Percentiles rank a stretch among this genome's conserved stretches.
These are phyloP conservation scores for Myrmecophaga tridactyla DNA, from an alignment of 2,113 vertebrate genomes.

Conservation along the genomic window DNA sequence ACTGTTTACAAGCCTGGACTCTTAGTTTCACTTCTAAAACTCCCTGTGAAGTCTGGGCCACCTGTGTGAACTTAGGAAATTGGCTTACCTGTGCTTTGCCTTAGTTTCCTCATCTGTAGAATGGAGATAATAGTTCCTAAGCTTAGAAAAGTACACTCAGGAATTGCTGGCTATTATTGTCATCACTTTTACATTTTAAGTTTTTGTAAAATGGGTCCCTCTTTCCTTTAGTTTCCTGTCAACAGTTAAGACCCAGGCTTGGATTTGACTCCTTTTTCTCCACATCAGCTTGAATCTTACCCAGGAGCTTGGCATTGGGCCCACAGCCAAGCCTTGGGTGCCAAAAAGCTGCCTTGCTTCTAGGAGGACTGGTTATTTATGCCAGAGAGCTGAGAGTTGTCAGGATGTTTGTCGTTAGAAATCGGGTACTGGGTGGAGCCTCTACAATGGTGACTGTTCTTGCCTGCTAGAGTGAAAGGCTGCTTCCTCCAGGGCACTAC, in stretches of 20 bases:
- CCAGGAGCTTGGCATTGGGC: neutral
- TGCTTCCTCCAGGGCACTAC: neutral
- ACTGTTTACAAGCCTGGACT: neutral
- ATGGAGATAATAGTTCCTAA: neutral
- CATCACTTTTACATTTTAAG: neutral
- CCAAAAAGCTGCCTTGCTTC: slow-evolving; percentile 14
- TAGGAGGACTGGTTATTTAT: neutral
- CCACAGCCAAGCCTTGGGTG: neutral
- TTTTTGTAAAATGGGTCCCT: neutral
- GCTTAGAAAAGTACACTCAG: neutral
- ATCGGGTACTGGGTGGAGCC: neutral
- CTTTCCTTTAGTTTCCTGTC: slow-evolving; percentile 37
- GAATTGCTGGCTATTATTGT: neutral
- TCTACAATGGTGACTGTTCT: neutral
- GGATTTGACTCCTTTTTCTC: neutral
- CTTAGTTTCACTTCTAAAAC: neutral
- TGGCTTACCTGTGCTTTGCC: neutral
- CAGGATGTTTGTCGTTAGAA: neutral
- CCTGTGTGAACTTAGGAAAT: neutral
- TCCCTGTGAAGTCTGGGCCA: too few species aligned
- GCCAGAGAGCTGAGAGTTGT: neutral
- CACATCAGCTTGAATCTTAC: neutral
- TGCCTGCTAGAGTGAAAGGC: neutral
- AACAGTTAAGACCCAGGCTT: neutral
- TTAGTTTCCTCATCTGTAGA: neutral